Conservation (phyloP, 2,888 invertebrate genomes). For the Agriopis leucophaearia region DNA sequence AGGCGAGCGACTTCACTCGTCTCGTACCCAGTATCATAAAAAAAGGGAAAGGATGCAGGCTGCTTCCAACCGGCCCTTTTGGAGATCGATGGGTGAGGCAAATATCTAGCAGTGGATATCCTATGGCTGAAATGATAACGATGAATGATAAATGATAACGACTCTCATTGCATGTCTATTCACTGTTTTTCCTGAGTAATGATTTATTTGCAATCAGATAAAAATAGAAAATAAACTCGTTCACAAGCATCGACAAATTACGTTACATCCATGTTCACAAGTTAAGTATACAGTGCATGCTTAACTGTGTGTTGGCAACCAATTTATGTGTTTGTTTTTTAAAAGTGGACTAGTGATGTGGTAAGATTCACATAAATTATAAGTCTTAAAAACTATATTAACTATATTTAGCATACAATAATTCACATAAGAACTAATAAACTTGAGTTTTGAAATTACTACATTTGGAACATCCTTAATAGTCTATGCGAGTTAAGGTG, state of each 20-base stretch:
- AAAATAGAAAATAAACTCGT: slow-evolving; percentile 45
- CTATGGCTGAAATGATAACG: no score
- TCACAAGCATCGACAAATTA: no score
- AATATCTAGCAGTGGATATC: no score
- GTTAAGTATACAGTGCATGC: slow-evolving; percentile 47
- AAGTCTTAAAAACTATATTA: slow-evolving; percentile 9
- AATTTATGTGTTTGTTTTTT: slow-evolving; percentile 64
- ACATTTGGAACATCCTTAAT: no score
- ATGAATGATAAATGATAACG: no score
- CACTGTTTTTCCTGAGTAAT: slow-evolving; percentile 32
- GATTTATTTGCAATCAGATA: slow-evolving; percentile 53
- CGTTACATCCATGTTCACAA: no score
- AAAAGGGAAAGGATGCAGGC: no score
- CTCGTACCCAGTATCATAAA: no score
- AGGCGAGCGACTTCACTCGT: no score
- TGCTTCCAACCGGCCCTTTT: no score
- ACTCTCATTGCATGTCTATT: slow-evolving; percentile 25
- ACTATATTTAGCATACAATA: background rate
- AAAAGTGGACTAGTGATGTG: slow-evolving; percentile 43
- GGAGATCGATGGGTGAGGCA: no score
- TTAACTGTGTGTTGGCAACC: slow-evolving; percentile 59
- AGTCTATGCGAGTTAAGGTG: no score
- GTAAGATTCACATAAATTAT: background rate
- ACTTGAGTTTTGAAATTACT: background rate
- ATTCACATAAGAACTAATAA: background rate